Evolutionary conservation across 1,140 invertebrate genomes (phyloP).

Genomic region (Drosophila obscura): DNA sequence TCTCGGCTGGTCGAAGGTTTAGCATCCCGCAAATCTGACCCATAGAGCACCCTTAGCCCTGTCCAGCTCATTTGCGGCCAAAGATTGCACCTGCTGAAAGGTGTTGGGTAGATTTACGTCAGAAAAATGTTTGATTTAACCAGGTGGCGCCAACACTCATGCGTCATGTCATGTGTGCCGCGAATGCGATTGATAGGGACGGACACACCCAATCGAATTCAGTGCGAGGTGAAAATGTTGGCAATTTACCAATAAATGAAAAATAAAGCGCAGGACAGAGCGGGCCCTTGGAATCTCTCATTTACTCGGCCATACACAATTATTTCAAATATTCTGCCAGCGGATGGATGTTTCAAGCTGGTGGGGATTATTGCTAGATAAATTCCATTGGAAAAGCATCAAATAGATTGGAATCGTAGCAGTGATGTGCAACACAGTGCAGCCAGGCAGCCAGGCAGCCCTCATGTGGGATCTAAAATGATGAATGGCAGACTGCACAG

Average conservation of each 20-base stretch:
- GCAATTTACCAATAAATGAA: constrained; percentile 51
- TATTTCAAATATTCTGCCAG: not conserved
- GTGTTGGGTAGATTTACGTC: constrained; percentile 49
- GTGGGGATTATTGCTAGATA: constrained; percentile 7
- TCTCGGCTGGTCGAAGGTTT: constrained; percentile 56
- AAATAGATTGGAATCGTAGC: not conserved
- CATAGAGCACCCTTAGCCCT: constrained; percentile 18
- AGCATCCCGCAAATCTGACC: constrained; percentile 55
- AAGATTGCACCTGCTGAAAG: constrained; percentile 19
- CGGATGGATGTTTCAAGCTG: not conserved
- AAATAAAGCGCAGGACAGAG: constrained; percentile 21
- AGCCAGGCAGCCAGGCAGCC: constrained; percentile 5
- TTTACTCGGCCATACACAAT: not conserved
- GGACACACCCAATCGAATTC: constrained; percentile 4
- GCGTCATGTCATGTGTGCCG: constrained; percentile 45
- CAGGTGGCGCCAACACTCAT: constrained; percentile 47
- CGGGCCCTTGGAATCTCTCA: not conserved
- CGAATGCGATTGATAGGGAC: constrained; percentile 46
- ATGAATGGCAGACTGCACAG: constrained; percentile 23
- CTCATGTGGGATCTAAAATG: constrained; percentile 10
- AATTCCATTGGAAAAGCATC: constrained; percentile 11
- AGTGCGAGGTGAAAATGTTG: constrained; percentile 38
- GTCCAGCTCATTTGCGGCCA: constrained; percentile 54
- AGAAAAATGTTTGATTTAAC: constrained; percentile 44
- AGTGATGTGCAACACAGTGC: constrained; percentile 30